Evolutionary conservation across 2,888 invertebrate genomes (phyloP), one percentile per base, ranked within the genome.

Genomic region (Bellardia pandia): DNA sequence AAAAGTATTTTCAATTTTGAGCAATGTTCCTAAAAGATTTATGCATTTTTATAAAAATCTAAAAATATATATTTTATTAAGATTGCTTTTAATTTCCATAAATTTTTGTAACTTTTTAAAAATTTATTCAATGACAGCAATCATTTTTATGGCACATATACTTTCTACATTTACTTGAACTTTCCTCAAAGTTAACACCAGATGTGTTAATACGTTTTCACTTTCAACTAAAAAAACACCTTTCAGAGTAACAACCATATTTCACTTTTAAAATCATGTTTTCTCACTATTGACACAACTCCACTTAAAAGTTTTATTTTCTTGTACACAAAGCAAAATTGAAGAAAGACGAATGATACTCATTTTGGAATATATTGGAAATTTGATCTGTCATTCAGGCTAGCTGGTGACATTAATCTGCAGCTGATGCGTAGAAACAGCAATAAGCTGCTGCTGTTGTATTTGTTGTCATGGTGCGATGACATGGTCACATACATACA

Each of bases 371-470:
- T 58, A 30, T 45, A 16, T 42, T 45, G 14, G 23, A 45, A 30
- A 23, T 30, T 66, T 45, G 30, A 40, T 16, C 14, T 75, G 62
- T 48, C 51, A 51, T 60, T 60, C 56, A 72, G 60, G 45, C 37
- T 64, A 37, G 60, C 51, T 64, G 51, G 37, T 62, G 75, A 16
- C 45, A 56, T 56, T 78, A 13, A 58, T 68, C 68, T 58, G 56
- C 78, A 78, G 78, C 78, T 78, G 68, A 78, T 78, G 68, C 42
- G 13, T 68, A n/a, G 13, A 66, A 78, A 58, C 33, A 68, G 68
- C 56, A 45, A 68, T 68, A 68, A 68, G 78, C 45, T n/a, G 42
- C 42, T 33, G 75, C 62, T 40, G 48, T 42, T 7, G 23, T n/a
- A 42, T 37, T n/a, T 33, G n/a, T 68, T 64, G 74, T 75, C n/a